phyloP scores from a whole-genome alignment of 2,888 invertebrate species.

The Torymus auratus region DNA sequence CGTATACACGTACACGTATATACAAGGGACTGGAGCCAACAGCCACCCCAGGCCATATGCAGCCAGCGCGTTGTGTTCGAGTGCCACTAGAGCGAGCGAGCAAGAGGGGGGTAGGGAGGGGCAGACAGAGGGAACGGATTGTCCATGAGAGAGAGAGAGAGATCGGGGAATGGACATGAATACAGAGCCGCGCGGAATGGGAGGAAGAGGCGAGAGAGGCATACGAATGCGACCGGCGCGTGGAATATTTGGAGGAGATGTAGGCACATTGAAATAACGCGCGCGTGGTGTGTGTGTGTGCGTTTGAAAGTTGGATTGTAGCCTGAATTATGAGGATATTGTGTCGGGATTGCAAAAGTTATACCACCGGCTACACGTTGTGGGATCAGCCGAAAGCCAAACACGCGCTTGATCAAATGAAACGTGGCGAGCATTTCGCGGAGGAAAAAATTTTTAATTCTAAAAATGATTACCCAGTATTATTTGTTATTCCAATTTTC shows the following conservation, averaged over 20 bases:
- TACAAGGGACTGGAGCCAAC: background rate
- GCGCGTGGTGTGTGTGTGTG: too few species aligned
- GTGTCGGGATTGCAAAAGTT: too few species aligned
- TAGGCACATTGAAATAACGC: background rate
- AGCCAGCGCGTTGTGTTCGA: slow-evolving; percentile 25
- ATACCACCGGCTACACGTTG: too few species aligned
- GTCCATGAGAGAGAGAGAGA: background rate
- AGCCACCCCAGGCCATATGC: slow-evolving; percentile 29
- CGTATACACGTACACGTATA: background rate
- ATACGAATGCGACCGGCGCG: background rate
- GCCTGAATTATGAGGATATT: background rate
- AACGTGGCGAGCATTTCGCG: too few species aligned
- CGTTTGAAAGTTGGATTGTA: background rate
- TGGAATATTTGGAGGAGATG: too few species aligned
- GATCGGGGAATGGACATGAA: slow-evolving; percentile 20
- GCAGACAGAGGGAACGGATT: slow-evolving; percentile 13
- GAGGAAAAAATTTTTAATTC: too few species aligned
- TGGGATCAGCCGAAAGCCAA: too few species aligned
- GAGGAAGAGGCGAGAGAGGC: background rate
- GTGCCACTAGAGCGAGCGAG: slow-evolving; percentile 7
- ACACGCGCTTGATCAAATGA: too few species aligned
- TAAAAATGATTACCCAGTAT: too few species aligned
- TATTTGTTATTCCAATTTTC: too few species aligned
- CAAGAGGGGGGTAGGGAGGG: background rate
- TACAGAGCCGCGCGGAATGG: background rate